These are phyloP conservation scores for Avahi laniger DNA, from an alignment of 2,797 vertebrate species.

Conservation along the genomic window DNA sequence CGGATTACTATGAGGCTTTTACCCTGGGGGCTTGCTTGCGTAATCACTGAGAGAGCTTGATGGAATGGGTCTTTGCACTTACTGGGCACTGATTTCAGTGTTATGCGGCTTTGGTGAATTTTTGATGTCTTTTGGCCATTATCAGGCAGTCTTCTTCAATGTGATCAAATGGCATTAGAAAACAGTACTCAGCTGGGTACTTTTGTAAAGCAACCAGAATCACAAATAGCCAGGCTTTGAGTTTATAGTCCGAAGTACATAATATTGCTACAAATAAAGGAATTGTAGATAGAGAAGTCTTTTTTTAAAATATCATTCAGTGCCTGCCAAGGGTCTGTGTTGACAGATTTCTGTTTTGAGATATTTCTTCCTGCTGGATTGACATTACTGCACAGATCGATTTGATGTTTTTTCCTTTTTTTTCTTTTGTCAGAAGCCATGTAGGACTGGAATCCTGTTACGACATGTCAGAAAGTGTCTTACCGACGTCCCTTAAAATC, in stretches of 20 bases:
- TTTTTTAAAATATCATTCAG: neutral
- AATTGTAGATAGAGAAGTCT: neutral
- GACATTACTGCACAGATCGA: neutral
- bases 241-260: neutral
- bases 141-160: neutral
- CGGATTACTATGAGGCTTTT: neutral
- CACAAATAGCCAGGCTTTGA: neutral
- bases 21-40: neutral
- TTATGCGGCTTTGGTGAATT: neutral
- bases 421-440: neutral
- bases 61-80: neutral
- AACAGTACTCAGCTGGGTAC: neutral
- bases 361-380: neutral
- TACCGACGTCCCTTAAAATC: constrained; percentile 19
- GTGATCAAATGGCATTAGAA: neutral
- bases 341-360: neutral
- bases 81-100: neutral
- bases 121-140: neutral
- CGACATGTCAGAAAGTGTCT: neutral
- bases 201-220: constrained; percentile 45
- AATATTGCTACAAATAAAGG: neutral
- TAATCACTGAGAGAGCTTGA: neutral
- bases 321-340: neutral
- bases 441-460: neutral
- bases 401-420: neutral